Base-by-base conservation (phyloP, 1,140 invertebrate genomes). In the Eriosoma lanigerum region DNA sequence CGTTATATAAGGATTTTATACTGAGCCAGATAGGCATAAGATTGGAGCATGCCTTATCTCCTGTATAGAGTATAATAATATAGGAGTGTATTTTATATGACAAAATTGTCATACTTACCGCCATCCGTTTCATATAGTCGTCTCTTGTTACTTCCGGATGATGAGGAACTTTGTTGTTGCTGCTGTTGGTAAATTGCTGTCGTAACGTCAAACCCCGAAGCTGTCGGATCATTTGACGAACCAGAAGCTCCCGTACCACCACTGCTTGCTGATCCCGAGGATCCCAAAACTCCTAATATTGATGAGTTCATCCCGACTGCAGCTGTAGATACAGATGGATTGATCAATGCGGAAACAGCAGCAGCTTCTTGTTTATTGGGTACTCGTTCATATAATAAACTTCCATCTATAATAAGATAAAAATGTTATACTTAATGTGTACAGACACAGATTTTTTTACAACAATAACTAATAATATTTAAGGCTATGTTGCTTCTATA, bases 371-470 rank as follows among this genome's bases (percentile, higher is more conserved):
- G 87, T 87, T 93, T 93, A 83, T 93, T 94, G 78, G 92, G 90
- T 82, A 94, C 90, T 85, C 92, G 89, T 85, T 95, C 93, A 84
- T 95, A 95, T 68, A 95, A 84, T 82, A 95, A 87, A 86, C 93
- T 94, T 81, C 93, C 94, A 86, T 95, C 93, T 92, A 83, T 50
- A 86, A 86, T 80, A 58, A 70, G 80, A 82, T 29, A 29, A 58
- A 80, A 19, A 8, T 21, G 48, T 46, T 38, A 4, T 70, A n/a
- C n/a, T n/a, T n/a, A n/a, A n/a, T n/a, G n/a, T n/a, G n/a, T n/a
- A n/a, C n/a, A n/a, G n/a, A n/a, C n/a, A n/a, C n/a, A n/a, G n/a
- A n/a, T n/a, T n/a, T n/a, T n/a, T n/a, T n/a, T n/a, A n/a, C n/a
- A n/a, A n/a, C n/a, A n/a, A n/a, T n/a, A n/a, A n/a, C n/a, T n/a